phyloP scores from a whole-genome alignment of 2,113 vertebrate genomes.

The Syrrhaptes paradoxus region DNA sequence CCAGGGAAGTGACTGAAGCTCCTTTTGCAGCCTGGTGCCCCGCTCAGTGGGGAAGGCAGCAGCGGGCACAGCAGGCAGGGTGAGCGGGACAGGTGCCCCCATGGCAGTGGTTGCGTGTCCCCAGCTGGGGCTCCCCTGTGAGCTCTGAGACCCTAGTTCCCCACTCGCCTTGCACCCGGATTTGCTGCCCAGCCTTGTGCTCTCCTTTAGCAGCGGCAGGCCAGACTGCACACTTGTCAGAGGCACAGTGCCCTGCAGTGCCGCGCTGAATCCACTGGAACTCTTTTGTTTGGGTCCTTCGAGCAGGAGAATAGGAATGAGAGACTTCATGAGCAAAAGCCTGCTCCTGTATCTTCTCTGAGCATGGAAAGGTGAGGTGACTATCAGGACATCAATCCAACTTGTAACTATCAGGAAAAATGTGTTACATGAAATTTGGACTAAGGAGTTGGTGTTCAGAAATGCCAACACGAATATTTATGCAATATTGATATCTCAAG shows the following conservation, averaged over 20 bases:
- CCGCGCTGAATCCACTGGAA: neutral
- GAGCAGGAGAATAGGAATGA: neutral
- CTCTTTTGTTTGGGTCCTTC: neutral
- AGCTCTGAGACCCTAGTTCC: neutral
- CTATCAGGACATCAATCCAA: neutral
- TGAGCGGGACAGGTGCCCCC: neutral
- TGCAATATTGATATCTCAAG: neutral
- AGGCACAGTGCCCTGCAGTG: neutral
- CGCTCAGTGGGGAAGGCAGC: neutral
- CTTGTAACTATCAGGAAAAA: neutral
- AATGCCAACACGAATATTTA: slow-evolving; percentile 28
- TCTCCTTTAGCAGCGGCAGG: neutral
- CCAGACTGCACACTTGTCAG: fast-evolving
- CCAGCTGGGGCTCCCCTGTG: fast-evolving
- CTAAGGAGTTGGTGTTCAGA: neutral
- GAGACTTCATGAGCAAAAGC: neutral
- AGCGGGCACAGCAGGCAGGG: neutral
- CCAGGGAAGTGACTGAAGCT: neutral
- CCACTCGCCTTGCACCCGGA: neutral
- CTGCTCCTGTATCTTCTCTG: neutral
- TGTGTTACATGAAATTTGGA: neutral
- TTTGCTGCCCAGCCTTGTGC: neutral
- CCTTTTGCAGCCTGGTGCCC: neutral
- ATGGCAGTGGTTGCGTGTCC: fast-evolving
- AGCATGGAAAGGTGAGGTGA: neutral